Evolutionary conservation across 2,888 invertebrate species (phyloP), one percentile per base, ranked within the genome.

Genomic region (Tribolium freemani): DNA sequence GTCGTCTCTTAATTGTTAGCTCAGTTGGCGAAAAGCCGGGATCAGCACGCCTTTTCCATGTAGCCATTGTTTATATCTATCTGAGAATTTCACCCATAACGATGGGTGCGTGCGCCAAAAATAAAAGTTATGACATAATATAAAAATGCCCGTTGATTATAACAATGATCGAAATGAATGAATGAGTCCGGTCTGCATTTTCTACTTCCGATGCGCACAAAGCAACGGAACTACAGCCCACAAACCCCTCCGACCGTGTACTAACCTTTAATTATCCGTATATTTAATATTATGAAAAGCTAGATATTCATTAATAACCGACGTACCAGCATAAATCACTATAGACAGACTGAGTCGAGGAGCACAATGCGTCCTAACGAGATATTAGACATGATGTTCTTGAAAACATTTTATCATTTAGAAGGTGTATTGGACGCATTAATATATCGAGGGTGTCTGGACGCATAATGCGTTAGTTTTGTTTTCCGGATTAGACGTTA

Each of bases 151-250:
- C 56, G 21, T 66, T 66, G 56, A 66, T 54, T 64, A 26, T 26
- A 69, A 71, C 70, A 71, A 64, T 71, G 63, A 46, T 54, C 38
- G 16, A 63, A 63, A 57, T 57, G 68, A 63, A 70, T 69, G 61
- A 16, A 16, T 16, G 64, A 63, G 66, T 26, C 44, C 57, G 57
- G 58, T 71, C 31, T 58, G 71, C 53, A 71, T 63, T 71, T 51
- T 56, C 56, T 30, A 69, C 69, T 69, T 72, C 72, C 72, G 72
- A 72, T 69, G 63, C n/a, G 50, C 58, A 83, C 81, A 83, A 83
- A 80, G 76, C 78, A 83, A 60, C 82, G 82, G 82, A 83, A 82
- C 79, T 81, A 79, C 81, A 79, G 79, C 78, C 78, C 78, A 80
- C 78, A 74, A 77, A 77, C 78, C 78, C 76, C 72, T 76, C 70